Percentiles rank a stretch among this genome's conserved stretches.
Conservation (phyloP, 1,140 invertebrate genomes). For the Drosophila persimilis region DNA sequence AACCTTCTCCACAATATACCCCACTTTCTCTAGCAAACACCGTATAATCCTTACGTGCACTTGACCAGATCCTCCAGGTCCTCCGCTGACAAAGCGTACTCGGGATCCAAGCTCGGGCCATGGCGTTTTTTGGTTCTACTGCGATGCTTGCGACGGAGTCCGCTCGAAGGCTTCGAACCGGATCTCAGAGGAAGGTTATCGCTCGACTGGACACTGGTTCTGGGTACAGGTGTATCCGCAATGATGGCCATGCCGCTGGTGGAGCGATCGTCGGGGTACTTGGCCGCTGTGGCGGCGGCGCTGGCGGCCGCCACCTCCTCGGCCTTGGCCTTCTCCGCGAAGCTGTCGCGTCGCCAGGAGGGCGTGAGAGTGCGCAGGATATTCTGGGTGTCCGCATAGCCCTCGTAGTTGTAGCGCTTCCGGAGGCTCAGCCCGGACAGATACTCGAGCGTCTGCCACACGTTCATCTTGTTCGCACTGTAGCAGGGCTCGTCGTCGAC, state of each 20-base stretch:
- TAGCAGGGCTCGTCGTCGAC: constrained; percentile 77
- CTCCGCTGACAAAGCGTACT: constrained; percentile 66
- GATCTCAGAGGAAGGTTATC: constrained; percentile 31
- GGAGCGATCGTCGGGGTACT: constrained; percentile 47
- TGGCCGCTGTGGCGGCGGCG: constrained; percentile 2
- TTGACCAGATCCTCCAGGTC: constrained; percentile 76
- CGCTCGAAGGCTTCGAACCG: background rate
- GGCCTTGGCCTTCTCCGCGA: constrained; percentile 60
- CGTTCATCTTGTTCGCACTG: constrained; percentile 81
- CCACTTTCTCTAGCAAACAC: background rate
- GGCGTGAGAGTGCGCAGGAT: constrained; percentile 70
- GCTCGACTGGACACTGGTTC: constrained; percentile 42
- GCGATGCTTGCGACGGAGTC: constrained; percentile 20
- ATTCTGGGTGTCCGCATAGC: constrained; percentile 72
- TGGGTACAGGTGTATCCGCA: constrained; percentile 22
- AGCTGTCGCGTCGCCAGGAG: constrained; percentile 76
- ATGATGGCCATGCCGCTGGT: constrained; percentile 21
- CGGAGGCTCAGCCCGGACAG: constrained; percentile 70
- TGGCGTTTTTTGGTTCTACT: constrained; percentile 7
- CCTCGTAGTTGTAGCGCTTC: constrained; percentile 79
- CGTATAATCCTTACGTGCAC: constrained; percentile 69
- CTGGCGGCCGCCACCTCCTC: constrained; percentile 36
- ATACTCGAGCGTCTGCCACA: constrained; percentile 80
- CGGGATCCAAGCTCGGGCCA: constrained; percentile 33
- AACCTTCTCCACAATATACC: too few species aligned